Evolutionary conservation across 1,140 invertebrate species (phyloP).

Genomic region (Drosophila kurseongensis): DNA sequence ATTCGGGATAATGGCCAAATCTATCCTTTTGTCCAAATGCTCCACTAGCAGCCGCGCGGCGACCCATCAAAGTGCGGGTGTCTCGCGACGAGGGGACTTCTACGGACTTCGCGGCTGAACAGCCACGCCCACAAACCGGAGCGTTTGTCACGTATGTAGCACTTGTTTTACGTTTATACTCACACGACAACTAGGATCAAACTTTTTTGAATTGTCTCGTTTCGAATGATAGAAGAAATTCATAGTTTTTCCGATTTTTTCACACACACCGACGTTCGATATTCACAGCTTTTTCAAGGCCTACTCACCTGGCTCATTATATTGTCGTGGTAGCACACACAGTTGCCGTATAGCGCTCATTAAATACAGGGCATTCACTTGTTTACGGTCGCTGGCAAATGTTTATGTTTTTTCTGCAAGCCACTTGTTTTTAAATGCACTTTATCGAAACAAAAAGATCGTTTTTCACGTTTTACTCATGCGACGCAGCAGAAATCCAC

Average conservation of each 20-base stretch:
- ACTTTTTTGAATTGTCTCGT: constrained; percentile 62
- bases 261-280: constrained; percentile 72
- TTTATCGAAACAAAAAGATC: constrained; percentile 74
- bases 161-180: constrained; percentile 62
- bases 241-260: constrained; percentile 66
- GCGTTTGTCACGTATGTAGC: constrained; percentile 29
- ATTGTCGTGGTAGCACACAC: constrained; percentile 75
- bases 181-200: constrained; percentile 63
- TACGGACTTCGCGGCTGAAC: constrained; percentile 36
- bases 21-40: constrained; percentile 43
- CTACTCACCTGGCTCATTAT: constrained; percentile 85
- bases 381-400: constrained; percentile 53
- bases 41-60: constrained; percentile 17
- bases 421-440: constrained; percentile 80
- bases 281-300: constrained; percentile 81
- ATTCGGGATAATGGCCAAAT: constrained; percentile 31
- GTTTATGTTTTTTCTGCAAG: constrained; percentile 58
- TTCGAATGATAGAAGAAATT: constrained; percentile 67
- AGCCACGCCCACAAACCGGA: constrained; percentile 73
- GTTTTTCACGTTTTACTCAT: constrained; percentile 66
- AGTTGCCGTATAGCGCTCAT: constrained; percentile 80
- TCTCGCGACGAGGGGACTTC: constrained; percentile 65
- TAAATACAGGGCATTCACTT: constrained; percentile 75
- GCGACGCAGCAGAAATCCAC: constrained; percentile 64
- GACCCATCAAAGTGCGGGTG: constrained; percentile 48